phyloP scores from a whole-genome alignment of 2,113 vertebrate genomes.

The Sus scrofa region DNA sequence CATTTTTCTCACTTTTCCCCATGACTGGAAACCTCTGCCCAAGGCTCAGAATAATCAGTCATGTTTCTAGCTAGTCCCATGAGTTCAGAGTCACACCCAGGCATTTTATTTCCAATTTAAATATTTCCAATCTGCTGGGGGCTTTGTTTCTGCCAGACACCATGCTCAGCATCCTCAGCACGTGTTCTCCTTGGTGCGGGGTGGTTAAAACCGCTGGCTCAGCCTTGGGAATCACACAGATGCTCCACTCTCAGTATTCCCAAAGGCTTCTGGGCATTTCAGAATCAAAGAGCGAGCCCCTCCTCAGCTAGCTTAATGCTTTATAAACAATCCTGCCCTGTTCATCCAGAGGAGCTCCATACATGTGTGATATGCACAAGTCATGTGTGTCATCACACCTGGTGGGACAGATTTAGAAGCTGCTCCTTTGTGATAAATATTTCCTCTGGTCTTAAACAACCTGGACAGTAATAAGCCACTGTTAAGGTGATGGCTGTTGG shows the following conservation, averaged over 20 bases:
- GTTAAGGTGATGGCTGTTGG: conserved; percentile 48
- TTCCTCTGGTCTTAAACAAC: conserved; percentile 69
- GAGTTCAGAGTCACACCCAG: neutral
- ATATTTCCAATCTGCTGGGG: neutral
- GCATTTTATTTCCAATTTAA: neutral
- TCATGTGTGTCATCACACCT: conserved; percentile 59
- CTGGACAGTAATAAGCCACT: conserved; percentile 73
- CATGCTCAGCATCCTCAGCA: rapidly evolving
- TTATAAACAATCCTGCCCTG: neutral
- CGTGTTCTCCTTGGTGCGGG: neutral
- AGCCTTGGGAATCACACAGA: neutral
- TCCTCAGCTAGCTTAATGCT: neutral
- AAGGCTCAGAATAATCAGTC: neutral
- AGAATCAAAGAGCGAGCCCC: neutral
- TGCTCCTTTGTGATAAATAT: conserved; percentile 60
- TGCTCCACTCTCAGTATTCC: neutral
- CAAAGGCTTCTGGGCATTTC: neutral
- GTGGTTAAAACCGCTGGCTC: neutral
- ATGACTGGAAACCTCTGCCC: neutral
- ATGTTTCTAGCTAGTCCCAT: neutral
- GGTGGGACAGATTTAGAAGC: conserved; percentile 61
- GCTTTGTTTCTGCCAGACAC: neutral
- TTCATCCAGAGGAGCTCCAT: neutral
- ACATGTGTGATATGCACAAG: neutral
- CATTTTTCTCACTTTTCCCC: neutral